A percentile compares a stretch with the other conserved stretches of the same genome.
These are phyloP conservation scores for Chaetodon trifasciatus DNA, from an alignment of 2,797 vertebrate species.

Conservation along the genomic window DNA sequence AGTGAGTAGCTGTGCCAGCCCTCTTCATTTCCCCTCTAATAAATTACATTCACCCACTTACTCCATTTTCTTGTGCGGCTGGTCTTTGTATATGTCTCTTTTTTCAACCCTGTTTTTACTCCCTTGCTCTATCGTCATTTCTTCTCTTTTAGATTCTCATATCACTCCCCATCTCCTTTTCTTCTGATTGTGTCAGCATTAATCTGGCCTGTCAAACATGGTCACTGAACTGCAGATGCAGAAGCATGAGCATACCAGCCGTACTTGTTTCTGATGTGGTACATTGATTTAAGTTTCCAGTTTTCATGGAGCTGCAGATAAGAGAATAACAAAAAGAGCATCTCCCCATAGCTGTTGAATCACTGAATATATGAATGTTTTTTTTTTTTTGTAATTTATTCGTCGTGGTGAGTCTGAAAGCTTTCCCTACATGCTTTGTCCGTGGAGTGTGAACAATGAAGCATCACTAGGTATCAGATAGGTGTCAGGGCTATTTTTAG, in stretches of 20 bases:
- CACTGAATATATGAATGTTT: not conserved
- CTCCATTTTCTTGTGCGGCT: conserved; percentile 1
- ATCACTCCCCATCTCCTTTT: conserved; percentile 39
- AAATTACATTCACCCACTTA: not conserved
- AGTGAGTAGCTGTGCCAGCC: not conserved
- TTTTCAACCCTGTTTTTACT: conserved; percentile 1
- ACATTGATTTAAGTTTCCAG: conserved; percentile 46
- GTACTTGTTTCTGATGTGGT: conserved; percentile 10
- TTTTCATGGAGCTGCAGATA: conserved; percentile 23
- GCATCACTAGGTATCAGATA: conserved; percentile 44
- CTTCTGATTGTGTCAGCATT: conserved; percentile 42
- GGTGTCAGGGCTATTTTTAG: conserved; percentile 58
- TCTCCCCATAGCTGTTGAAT: not conserved
- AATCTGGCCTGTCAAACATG: conserved; percentile 35
- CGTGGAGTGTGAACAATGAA: conserved; percentile 33
- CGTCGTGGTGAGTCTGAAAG: not conserved
- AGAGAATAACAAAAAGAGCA: conserved; percentile 3
- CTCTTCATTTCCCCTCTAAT: not conserved
- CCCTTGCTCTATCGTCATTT: not conserved
- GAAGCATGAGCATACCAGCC: conserved; percentile 21
- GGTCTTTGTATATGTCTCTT: not conserved
- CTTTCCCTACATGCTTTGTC: not conserved
- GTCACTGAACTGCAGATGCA: conserved; percentile 38
- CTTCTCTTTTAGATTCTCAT: conserved; percentile 10
- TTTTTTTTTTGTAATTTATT: not conserved